These are phyloP conservation scores for Xiphophorus maculatus DNA, from an alignment of 2,113 vertebrate species.

Conservation along the genomic window DNA sequence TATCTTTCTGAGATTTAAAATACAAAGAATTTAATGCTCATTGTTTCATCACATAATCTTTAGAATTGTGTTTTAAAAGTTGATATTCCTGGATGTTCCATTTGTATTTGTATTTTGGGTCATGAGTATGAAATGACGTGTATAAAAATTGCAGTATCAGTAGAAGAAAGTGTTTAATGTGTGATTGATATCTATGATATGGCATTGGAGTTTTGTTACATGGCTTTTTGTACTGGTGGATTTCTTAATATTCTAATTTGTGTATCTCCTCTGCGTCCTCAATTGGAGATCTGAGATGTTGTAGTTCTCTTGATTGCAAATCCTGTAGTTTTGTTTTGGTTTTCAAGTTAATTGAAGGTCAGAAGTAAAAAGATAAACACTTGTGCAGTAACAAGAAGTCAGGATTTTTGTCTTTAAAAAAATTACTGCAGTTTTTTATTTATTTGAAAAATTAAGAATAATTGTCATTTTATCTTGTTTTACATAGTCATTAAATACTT, in stretches of 20 bases:
- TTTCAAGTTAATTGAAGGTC: not conserved
- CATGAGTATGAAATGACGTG: not conserved
- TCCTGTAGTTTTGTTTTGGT: not conserved
- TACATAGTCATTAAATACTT: not conserved
- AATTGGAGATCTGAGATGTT: conserved; percentile 1
- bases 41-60: not conserved
- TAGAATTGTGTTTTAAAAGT: not conserved
- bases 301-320: not conserved
- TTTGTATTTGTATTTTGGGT: not conserved
- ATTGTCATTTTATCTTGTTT: conserved; percentile 6
- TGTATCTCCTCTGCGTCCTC: not conserved
- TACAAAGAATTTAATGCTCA: not conserved
- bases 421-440: not conserved
- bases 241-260: not conserved
- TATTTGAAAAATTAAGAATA: not conserved
- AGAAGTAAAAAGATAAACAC: not conserved
- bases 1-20: not conserved
- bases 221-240: conserved; percentile 13
- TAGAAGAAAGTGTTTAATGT: not conserved
- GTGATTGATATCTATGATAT: conserved; percentile 25
- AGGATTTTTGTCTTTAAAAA: not conserved
- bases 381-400: not conserved
- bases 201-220: conserved; percentile 1
- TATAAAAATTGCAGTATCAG: conserved; percentile 4
- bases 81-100: not conserved